Evolutionary conservation across 1,140 invertebrate genomes (phyloP).

Genomic region (Bombus balteatus): DNA sequence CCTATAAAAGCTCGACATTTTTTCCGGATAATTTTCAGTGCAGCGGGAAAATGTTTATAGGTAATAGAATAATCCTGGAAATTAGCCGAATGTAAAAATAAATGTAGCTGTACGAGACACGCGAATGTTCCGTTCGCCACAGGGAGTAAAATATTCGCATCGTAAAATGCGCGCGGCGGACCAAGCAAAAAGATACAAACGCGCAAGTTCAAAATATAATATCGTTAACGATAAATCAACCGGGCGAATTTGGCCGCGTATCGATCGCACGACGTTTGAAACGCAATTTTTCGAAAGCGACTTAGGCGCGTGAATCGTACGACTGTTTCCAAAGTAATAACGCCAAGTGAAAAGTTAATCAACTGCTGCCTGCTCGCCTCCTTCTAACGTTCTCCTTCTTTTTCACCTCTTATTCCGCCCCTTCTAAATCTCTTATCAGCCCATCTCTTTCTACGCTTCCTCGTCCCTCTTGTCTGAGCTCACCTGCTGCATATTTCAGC

Average conservation of each 20-base stretch:
- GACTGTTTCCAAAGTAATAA: constrained; percentile 28
- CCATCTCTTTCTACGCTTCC: neutral
- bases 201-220: neutral
- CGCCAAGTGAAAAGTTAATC: constrained; percentile 47
- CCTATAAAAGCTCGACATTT: neutral
- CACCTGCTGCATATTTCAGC: constrained; percentile 21
- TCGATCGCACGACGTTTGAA: constrained; percentile 10
- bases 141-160: neutral
- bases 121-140: neutral
- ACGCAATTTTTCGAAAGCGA: constrained; percentile 32
- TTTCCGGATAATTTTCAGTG: neutral
- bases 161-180: neutral
- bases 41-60: neutral
- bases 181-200: neutral
- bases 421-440: constrained; percentile 38
- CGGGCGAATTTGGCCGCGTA: neutral
- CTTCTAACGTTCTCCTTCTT: neutral
- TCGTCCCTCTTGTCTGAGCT: neutral
- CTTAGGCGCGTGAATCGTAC: neutral
- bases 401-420: constrained; percentile 31
- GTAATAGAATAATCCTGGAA: constrained; percentile 5
- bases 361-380: constrained; percentile 1
- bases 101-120: neutral
- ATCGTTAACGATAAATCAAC: constrained; percentile 23
- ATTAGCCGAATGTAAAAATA: constrained; percentile 15